Evolutionary conservation across 2,113 vertebrate genomes (phyloP), one percentile per base, ranked within the genome.

Genomic region (Melanerpes aurifrons): DNA sequence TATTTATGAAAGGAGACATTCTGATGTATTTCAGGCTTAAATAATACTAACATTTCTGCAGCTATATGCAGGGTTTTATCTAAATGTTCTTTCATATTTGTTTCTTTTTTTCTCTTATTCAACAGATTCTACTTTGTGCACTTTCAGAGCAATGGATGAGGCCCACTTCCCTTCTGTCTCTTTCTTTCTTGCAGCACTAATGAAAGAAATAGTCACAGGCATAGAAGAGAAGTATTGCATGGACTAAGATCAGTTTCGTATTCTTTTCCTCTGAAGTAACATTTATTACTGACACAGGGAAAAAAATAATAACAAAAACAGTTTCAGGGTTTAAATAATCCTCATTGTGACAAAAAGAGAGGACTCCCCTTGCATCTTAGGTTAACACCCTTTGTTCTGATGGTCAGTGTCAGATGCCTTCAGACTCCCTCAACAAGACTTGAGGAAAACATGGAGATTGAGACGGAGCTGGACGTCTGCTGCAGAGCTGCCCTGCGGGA

Each of bases 351-450:
- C 10, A 28, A 26, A 31, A 37, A 29, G 5, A 54, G 3, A 40
- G 13, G 12, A 17, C 2, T 64, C 3, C 20, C 15, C 8, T 57
- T 32, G 6, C 7, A 15, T 32, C 16, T 53, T 24, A 40, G 28
- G 16, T 6, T 35, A n/a, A 71, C 12, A 71, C 9, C 5, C 29
- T 78, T 2, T 29, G 11, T 11, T 15, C 24, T 35, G 61, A 6
- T 29, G 43, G 26, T 25, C 22, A 32, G 3, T 29, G 19, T 26
- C 26, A 45, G 32, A 26, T 61, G 5, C 2, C 15, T 9, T 7
- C 7, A 1, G 3, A 6, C 9, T 29, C 15, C 9, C 7, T 50
- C 0, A 0, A 10, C 13, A 18, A 37, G 32, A 17, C 2, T 15
- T 10, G 20, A 59, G 22, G 22, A 75, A 14, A 5, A 18, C 6